phyloP scores from a whole-genome alignment of 2,797 vertebrate genomes.

The Malurus leucopterus region DNA sequence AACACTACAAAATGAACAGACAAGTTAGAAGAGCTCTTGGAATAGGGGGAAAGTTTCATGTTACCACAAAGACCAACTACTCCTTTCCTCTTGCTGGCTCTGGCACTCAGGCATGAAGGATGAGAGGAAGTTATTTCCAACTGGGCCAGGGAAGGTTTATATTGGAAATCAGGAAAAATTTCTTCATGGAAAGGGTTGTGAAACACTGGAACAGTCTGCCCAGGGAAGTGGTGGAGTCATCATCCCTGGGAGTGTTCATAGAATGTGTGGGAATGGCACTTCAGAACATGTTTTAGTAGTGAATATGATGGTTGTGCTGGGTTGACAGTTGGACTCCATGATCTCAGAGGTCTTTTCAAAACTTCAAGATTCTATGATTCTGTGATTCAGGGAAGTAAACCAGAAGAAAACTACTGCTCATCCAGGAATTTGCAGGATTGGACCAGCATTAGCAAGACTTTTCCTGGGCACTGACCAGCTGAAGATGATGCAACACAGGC shows the following conservation, averaged over 20 bases:
- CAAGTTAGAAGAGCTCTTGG: neutral
- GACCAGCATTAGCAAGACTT: neutral
- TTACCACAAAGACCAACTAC: neutral
- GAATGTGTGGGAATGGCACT: neutral
- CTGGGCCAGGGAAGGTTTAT: neutral
- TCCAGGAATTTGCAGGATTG: neutral
- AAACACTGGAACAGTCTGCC: neutral
- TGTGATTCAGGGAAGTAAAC: neutral
- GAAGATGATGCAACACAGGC: neutral
- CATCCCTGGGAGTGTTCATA: neutral
- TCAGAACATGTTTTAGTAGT: neutral
- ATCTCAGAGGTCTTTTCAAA: neutral
- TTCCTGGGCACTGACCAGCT: fast-evolving
- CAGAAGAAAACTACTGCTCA: neutral
- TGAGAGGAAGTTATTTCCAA: neutral
- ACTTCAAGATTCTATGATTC: neutral
- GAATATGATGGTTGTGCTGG: neutral
- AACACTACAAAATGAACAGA: neutral
- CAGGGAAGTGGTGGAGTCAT: neutral
- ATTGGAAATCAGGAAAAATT: neutral
- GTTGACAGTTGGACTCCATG: neutral
- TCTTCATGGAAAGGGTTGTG: neutral
- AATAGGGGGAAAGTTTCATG: neutral
- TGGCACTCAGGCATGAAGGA: neutral
- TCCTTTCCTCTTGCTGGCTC: neutral